Evolutionary conservation across 2,797 vertebrate genomes (phyloP), one percentile per base, ranked within the genome.

Genomic region (Sparus aurata): DNA sequence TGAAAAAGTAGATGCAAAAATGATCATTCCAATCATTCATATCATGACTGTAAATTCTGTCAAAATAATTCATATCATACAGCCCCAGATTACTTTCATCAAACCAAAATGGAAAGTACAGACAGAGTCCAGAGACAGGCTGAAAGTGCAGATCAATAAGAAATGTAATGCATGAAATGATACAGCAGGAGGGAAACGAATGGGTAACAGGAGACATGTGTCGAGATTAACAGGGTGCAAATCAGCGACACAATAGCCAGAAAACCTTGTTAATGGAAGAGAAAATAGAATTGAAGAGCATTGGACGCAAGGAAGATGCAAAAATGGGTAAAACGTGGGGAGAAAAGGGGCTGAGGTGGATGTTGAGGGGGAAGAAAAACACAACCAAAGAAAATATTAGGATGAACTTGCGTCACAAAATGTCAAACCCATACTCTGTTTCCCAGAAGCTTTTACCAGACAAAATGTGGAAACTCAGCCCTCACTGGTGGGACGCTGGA

Each of bases 381-480:
- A 60, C 54, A 18, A 66, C 17, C 67, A 83, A 72, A 64, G 55
- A 84, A 90, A 84, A 87, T 43, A 91, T 65, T 20, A 20, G 65
- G 12, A 45, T 77, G 77, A 73, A 83, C 74, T 79, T 81, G 83
- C 79, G 72, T 93, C 87, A 94, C 73, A 75, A 77, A 89, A 92
- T 88, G 86, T 91, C 83, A 92, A 90, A 81, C 65, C 75, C 84
- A 91, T 85, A 71, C 65, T 17, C 66, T 15, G 34, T 81, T 94
- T 94, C 89, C 93, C 92, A 92, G 88, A 95, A 94, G 86, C 80
- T 77, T 88, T 80, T 30, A 89, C 68, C 86, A 87, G 81, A 88
- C 73, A 68, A 91, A 87, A 80, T 87, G 87, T 93, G 94, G 91
- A 94, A 95, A 93, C 82, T 92, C 75, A 90, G 89, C 69, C 86